Evolutionary conservation across 2,888 invertebrate genomes (phyloP).

Genomic region (Agonopterix arenella): DNA sequence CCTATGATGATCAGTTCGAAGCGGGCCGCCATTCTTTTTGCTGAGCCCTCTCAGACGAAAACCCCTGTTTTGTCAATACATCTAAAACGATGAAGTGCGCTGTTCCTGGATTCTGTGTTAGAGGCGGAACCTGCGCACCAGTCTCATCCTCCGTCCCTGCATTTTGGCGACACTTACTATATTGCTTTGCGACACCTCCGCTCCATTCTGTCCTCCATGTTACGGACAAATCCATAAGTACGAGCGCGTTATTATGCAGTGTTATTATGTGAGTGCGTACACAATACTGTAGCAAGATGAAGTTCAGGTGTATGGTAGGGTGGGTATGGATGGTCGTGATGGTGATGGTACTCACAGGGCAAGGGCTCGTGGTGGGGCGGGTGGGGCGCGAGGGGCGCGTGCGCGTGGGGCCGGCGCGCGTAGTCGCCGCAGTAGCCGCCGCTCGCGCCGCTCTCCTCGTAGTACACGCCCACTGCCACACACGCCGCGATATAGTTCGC

Average conservation of each 20-base stretch:
- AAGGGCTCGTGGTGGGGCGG: constrained; percentile 46
- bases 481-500: constrained; percentile 50
- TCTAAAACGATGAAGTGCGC: no score
- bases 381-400: constrained; percentile 32
- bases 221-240: no score
- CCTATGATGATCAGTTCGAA: no score
- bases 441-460: constrained; percentile 59
- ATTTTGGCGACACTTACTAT: no score
- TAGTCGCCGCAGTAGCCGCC: constrained; percentile 56
- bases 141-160: no score
- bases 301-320: background rate
- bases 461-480: constrained; percentile 74
- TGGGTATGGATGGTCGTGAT: background rate
- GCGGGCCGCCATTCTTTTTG: no score
- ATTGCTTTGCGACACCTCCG: no score
- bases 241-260: background rate
- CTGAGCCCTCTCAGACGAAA: no score
- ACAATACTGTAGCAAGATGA: background rate
- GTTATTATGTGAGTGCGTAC: background rate
- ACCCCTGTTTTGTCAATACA: no score
- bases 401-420: constrained; percentile 50
- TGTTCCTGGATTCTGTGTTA: no score
- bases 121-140: no score
- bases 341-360: constrained; percentile 52
- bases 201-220: no score